Conservation (phyloP, 1,140 invertebrate species). For the Euura saliciscinereae region DNA sequence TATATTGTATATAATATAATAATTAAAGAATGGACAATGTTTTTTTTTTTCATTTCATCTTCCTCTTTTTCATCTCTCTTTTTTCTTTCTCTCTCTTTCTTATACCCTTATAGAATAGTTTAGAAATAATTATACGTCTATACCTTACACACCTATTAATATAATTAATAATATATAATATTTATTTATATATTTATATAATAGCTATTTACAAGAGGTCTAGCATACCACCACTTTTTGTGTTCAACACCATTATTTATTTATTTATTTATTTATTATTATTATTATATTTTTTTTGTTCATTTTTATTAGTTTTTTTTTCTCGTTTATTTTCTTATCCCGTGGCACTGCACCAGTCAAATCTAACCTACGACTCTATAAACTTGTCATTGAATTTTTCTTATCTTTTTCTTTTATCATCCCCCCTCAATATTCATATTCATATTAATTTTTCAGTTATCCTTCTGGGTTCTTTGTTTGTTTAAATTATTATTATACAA, state of each 20-base stretch:
- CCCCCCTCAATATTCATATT: constrained; percentile 16
- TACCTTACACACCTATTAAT: constrained; percentile 50
- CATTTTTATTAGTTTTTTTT: neutral
- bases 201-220: constrained; percentile 51
- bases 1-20: neutral
- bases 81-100: constrained; percentile 1
- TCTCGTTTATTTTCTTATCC: neutral
- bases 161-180: constrained; percentile 39
- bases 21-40: constrained; percentile 2
- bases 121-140: constrained; percentile 44
- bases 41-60: constrained; percentile 23
- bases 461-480: constrained; percentile 25
- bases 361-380: too few relatives aligned
- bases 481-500: too few relatives aligned
- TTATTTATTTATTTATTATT: neutral
- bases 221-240: constrained; percentile 36
- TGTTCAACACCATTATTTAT: constrained; percentile 8
- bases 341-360: too few relatives aligned
- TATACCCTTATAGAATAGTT: constrained; percentile 21
- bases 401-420: constrained; percentile 21
- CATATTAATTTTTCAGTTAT: constrained; percentile 10
- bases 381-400: constrained; percentile 13
- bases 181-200: constrained; percentile 48
- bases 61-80: constrained; percentile 27
- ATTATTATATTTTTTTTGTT: neutral